phyloP scores from a whole-genome alignment of 2,888 invertebrate genomes.

The Phanerotoma sp. region DNA sequence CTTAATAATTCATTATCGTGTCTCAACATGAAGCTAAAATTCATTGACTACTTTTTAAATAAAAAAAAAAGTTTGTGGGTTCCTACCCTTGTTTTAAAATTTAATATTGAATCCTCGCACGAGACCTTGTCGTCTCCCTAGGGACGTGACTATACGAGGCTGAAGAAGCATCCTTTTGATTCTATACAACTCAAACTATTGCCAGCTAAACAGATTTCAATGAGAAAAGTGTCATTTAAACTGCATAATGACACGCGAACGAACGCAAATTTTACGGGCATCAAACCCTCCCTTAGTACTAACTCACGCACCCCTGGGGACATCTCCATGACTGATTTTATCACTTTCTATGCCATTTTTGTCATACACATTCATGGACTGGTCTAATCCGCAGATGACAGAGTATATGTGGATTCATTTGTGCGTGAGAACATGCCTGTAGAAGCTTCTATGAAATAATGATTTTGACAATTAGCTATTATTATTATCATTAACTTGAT shows the following conservation, averaged over 20 bases:
- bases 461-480: too few species aligned
- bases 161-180: background rate
- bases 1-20: background rate
- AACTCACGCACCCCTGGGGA: constrained; percentile 28
- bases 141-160: background rate
- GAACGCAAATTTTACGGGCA: constrained; percentile 43
- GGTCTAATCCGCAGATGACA: too few species aligned
- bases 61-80: background rate
- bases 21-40: background rate
- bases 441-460: too few species aligned
- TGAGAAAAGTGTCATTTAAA: constrained; percentile 50
- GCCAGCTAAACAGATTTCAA: constrained; percentile 62
- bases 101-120: background rate
- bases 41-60: background rate
- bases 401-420: too few species aligned
- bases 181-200: background rate
- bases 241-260: constrained; percentile 33
- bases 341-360: constrained; percentile 30
- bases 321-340: constrained; percentile 18
- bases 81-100: background rate
- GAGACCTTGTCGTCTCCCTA: background rate
- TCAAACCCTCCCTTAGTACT: constrained; percentile 43
- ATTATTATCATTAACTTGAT: too few species aligned
- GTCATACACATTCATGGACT: too few species aligned
- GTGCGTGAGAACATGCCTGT: too few species aligned